Conservation (phyloP, 2,797 vertebrate species). For the Todus mexicanus region DNA sequence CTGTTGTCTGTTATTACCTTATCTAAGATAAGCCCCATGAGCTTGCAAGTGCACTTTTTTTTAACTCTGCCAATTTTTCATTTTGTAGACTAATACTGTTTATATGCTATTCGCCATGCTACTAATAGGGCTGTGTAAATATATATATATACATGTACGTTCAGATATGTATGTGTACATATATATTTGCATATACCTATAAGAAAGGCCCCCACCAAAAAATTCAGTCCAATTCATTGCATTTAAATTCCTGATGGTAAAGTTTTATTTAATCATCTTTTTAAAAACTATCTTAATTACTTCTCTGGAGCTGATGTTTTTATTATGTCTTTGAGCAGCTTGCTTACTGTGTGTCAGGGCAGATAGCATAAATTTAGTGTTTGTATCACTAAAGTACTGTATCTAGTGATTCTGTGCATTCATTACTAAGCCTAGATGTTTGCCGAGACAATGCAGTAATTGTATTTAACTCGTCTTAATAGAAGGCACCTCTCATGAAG, state of each 20-base stretch:
- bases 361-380: background rate
- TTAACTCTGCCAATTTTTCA: background rate
- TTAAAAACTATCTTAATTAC: background rate
- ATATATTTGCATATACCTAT: background rate
- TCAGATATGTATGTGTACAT: background rate
- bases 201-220: background rate
- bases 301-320: background rate
- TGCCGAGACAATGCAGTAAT: constrained; percentile 2
- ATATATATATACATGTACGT: background rate
- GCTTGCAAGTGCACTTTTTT: background rate
- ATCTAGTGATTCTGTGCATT: background rate
- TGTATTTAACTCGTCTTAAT: constrained; percentile 50
- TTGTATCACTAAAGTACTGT: background rate
- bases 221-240: background rate
- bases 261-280: background rate
- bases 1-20: background rate
- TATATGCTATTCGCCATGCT: background rate
- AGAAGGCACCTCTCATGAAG: constrained; percentile 96
- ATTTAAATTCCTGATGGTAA: background rate
- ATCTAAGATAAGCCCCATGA: background rate
- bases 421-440: background rate
- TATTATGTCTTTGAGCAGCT: background rate
- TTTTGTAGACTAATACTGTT: background rate
- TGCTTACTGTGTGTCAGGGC: background rate
- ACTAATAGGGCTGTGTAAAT: background rate